Evolutionary conservation across 2,888 invertebrate genomes (phyloP).

Genomic region (Ophion slaviceki): DNA sequence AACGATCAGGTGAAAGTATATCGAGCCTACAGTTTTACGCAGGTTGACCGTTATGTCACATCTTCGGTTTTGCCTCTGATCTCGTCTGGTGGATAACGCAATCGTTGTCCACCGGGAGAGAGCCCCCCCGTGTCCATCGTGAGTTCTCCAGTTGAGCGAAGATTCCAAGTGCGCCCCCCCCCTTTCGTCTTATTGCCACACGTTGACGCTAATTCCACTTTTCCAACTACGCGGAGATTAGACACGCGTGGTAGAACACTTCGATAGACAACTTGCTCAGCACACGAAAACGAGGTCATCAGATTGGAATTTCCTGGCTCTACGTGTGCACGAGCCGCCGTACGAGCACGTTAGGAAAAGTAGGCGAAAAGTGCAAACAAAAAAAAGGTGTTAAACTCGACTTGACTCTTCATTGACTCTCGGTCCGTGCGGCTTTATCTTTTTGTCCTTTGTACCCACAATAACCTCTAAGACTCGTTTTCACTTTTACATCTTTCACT

Average conservation of each 20-base stretch:
- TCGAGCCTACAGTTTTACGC: conserved; percentile 1
- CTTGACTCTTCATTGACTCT: conserved; percentile 8
- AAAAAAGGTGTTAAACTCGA: neutral
- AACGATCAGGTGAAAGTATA: conserved; percentile 76
- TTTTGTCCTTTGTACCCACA: neutral
- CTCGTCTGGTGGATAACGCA: conserved; percentile 59
- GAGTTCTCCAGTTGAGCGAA: conserved; percentile 8
- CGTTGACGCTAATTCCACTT: neutral
- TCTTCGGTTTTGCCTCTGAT: conserved; percentile 45
- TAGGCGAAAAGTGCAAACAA: conserved; percentile 4
- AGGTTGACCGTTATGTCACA: conserved; percentile 73
- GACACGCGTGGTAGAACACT: neutral
- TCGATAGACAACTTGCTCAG: neutral
- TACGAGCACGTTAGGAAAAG: conserved; percentile 11
- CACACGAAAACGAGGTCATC: conserved; percentile 65
- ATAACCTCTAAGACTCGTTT: neutral
- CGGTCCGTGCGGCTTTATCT: neutral
- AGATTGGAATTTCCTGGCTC: conserved; percentile 66
- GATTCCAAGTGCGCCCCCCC: neutral
- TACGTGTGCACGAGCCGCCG: conserved; percentile 17
- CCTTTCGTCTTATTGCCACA: neutral
- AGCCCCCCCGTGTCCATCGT: neutral
- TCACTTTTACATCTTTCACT: neutral
- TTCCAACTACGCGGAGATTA: neutral
- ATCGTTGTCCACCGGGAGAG: conserved; percentile 41